Evolutionary conservation across 2,888 invertebrate genomes (phyloP).

Genomic region (Acronicta leporina): DNA sequence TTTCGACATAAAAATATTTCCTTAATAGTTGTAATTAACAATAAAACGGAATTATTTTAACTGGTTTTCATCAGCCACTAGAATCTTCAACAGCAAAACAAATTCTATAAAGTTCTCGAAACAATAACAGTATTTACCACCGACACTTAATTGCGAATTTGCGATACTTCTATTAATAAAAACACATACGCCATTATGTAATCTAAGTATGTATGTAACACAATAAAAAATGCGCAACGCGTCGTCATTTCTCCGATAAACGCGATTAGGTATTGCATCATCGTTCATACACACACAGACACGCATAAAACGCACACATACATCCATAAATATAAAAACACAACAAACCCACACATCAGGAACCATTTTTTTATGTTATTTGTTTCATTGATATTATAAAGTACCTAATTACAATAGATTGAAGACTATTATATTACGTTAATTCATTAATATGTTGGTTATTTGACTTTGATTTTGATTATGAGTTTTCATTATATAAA

Average conservation of each 20-base stretch:
- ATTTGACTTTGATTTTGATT: constrained; percentile 1
- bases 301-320: constrained; percentile 35
- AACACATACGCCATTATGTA: constrained; percentile 55
- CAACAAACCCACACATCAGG: constrained; percentile 28
- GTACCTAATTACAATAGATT: constrained; percentile 19
- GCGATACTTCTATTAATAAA: constrained; percentile 39
- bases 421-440: background rate
- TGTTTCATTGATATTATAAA: constrained; percentile 27
- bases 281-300: constrained; percentile 57
- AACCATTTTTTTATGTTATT: constrained; percentile 47
- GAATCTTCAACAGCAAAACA: constrained; percentile 9
- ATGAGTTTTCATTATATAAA: background rate
- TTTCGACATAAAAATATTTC: background rate
- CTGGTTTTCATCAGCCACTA: constrained; percentile 1
- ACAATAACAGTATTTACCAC: constrained; percentile 16
- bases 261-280: constrained; percentile 84
- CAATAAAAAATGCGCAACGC: constrained; percentile 77
- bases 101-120: constrained; percentile 9
- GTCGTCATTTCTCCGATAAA: constrained; percentile 81
- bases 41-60: background rate
- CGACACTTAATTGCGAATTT: constrained; percentile 34
- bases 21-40: background rate
- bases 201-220: constrained; percentile 49
- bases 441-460: too few species aligned
- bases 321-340: constrained; percentile 37